Evolutionary conservation across 2,797 vertebrate species (phyloP).

Genomic region (Arnoldichthys spilopterus): DNA sequence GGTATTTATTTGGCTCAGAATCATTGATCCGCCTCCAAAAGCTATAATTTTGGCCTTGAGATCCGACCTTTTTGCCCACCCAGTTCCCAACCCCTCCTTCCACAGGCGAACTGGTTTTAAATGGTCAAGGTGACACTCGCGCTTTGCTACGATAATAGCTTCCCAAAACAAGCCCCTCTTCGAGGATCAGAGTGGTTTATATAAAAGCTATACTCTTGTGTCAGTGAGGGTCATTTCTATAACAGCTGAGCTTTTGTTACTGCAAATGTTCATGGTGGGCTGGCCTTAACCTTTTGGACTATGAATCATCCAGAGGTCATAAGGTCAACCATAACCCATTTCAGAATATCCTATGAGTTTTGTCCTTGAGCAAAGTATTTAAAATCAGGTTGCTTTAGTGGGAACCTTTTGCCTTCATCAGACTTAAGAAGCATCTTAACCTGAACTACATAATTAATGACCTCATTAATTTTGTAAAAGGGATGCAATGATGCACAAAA

Average conservation of each 20-base stretch:
- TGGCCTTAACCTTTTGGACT: background rate
- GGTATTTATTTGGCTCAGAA: conserved; percentile 19
- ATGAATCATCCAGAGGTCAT: background rate
- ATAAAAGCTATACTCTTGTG: conserved; percentile 12
- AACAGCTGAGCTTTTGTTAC: conserved; percentile 12
- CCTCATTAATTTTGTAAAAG: no score
- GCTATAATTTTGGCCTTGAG: conserved; percentile 10
- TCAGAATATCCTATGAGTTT: background rate
- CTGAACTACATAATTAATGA: no score
- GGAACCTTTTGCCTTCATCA: background rate
- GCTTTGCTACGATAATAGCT: conserved; percentile 21
- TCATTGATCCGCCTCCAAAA: conserved; percentile 20
- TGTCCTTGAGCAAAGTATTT: background rate
- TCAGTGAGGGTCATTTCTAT: background rate
- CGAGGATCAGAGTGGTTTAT: background rate
- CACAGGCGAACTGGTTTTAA: background rate
- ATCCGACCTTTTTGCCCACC: background rate
- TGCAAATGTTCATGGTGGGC: background rate
- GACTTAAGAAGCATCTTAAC: background rate
- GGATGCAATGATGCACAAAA: no score
- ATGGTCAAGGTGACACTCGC: conserved; percentile 19
- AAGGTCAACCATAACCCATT: background rate
- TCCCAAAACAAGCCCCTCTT: conserved; percentile 23
- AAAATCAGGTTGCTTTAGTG: background rate
- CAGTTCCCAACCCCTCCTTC: background rate